Conservation (phyloP, 2,888 invertebrate genomes). For the Xestoiulus laeticollis region DNA sequence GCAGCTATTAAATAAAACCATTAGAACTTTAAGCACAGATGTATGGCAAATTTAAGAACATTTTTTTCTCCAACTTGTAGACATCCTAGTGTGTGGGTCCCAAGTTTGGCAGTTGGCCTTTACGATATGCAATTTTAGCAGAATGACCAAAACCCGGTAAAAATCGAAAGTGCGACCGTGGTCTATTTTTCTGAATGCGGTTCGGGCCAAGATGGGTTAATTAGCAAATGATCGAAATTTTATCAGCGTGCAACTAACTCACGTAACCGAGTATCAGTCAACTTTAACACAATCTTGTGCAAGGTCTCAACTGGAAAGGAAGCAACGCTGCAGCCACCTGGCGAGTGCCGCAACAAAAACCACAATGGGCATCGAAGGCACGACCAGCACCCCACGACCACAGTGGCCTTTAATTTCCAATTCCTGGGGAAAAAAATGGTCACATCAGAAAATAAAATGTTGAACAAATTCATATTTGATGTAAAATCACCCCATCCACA, state of each 20-base stretch:
- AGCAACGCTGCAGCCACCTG: not conserved
- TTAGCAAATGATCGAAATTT: constrained; percentile 13
- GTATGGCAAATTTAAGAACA: no score
- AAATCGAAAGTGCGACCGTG: not conserved
- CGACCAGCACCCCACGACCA: constrained; percentile 20
- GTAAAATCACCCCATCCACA: no score
- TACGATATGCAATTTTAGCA: not conserved
- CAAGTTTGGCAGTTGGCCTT: not conserved
- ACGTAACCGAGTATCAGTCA: constrained; percentile 3
- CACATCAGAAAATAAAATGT: no score
- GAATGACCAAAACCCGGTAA: not conserved
- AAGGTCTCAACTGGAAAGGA: constrained; percentile 36
- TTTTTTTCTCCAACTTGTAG: not conserved
- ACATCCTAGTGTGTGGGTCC: not conserved
- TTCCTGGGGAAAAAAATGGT: constrained; percentile 43
- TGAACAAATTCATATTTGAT: no score
- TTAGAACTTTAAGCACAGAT: no score
- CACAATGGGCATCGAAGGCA: constrained; percentile 5
- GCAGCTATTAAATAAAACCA: not conserved
- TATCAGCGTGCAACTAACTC: constrained; percentile 32
- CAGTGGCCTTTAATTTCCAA: constrained; percentile 42
- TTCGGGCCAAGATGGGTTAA: not conserved
- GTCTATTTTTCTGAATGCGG: no score
- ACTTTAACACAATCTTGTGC: not conserved
- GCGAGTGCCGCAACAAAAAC: not conserved